phyloP scores from a whole-genome alignment of 2,113 vertebrate genomes.

The Chaetodon auriga region DNA sequence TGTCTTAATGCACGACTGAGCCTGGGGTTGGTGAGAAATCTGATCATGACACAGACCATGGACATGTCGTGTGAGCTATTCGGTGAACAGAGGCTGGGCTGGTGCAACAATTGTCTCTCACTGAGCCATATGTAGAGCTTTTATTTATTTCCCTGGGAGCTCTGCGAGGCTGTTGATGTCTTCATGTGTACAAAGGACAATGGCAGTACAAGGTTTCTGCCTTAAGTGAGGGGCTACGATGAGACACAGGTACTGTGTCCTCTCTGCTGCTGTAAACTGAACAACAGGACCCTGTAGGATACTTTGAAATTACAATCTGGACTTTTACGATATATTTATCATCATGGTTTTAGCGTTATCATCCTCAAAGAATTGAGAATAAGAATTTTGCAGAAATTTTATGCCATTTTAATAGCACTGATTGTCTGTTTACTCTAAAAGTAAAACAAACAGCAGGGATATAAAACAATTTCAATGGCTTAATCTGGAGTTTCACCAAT shows the following conservation, averaged over 20 bases:
- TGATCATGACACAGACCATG: slow-evolving; percentile 13
- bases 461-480: not conserved
- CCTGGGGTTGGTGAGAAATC: slow-evolving; percentile 1
- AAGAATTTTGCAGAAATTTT: not conserved
- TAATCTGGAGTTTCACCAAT: slow-evolving; percentile 13
- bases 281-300: not conserved
- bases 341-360: not conserved
- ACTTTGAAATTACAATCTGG: not conserved
- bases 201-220: slow-evolving; percentile 5
- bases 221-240: not conserved
- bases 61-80: not conserved
- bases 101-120: slow-evolving; percentile 4
- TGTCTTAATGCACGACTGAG: not conserved
- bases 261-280: slow-evolving; percentile 2
- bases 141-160: not conserved
- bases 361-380: not conserved
- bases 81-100: slow-evolving; percentile 1
- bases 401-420: not conserved
- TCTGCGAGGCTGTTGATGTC: not conserved
- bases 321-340: not conserved
- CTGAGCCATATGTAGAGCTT: not conserved
- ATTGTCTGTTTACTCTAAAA: not conserved
- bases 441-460: not conserved
- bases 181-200: not conserved
- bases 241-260: not conserved